Conservation (phyloP, 2,797 vertebrate genomes). For the Platyrinchus mystaceus region DNA sequence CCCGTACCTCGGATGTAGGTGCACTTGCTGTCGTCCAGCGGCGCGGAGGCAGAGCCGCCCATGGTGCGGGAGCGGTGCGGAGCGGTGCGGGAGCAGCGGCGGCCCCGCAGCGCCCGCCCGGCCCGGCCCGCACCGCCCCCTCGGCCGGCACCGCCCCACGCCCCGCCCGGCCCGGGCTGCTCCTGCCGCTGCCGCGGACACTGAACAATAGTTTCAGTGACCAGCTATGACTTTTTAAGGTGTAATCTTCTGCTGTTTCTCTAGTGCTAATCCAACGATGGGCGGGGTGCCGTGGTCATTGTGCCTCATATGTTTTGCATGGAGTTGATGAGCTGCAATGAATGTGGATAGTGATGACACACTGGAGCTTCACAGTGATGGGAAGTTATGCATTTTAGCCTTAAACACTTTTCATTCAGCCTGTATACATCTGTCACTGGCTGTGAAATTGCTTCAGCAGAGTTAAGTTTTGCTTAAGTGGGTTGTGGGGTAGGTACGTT, state of each 20-base stretch:
- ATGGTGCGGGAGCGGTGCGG: not conserved
- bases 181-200: too few species aligned
- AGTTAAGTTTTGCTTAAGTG: not conserved
- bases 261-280: not conserved
- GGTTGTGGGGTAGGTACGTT: not conserved
- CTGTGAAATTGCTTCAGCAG: not conserved
- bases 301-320: not conserved
- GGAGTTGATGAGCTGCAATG: not conserved
- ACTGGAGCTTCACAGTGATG: not conserved
- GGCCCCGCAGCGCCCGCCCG: not conserved
- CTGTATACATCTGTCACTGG: not conserved
- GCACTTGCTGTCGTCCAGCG: not conserved
- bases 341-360: not conserved
- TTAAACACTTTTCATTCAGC: not conserved
- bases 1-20: conserved; percentile 7
- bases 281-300: not conserved
- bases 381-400: not conserved
- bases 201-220: not conserved
- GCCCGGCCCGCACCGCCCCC: too few species aligned
- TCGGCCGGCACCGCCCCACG: too few species aligned
- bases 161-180: too few species aligned
- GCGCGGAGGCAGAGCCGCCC: not conserved
- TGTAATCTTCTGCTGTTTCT: not conserved
- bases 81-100: not conserved
- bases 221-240: not conserved